Evolutionary conservation across 2,797 vertebrate genomes (phyloP).

Genomic region (Otolemur crassicaudatus): DNA sequence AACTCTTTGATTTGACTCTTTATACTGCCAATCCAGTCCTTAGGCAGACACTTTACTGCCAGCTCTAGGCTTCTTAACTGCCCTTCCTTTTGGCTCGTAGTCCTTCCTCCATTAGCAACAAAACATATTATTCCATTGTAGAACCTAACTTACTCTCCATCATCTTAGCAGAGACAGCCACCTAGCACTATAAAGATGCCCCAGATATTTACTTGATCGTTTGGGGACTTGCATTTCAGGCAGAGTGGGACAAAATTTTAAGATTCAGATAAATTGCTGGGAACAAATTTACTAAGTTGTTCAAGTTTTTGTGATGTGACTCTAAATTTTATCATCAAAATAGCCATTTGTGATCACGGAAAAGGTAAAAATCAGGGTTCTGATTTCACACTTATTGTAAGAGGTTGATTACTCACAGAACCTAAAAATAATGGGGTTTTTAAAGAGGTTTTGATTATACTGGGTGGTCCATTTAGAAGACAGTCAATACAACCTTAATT

Average conservation of each 20-base stretch:
- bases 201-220: neutral
- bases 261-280: neutral
- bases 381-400: neutral
- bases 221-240: neutral
- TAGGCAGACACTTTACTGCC: neutral
- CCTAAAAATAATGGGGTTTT: neutral
- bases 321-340: neutral
- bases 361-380: neutral
- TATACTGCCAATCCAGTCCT: neutral
- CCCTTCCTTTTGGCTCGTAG: neutral
- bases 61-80: neutral
- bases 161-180: neutral
- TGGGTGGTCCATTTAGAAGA: conserved; percentile 50
- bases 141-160: neutral
- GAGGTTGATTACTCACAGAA: neutral
- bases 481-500: conserved; percentile 24
- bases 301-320: neutral
- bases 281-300: neutral
- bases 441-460: neutral
- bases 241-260: neutral
- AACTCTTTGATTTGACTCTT: neutral
- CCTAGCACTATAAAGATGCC: neutral
- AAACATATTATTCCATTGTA: neutral
- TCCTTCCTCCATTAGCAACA: neutral
- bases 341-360: neutral